These are phyloP conservation scores for Sceliomorpha sp. DNA, from an alignment of 2,888 invertebrate species.

Conservation along the genomic window DNA sequence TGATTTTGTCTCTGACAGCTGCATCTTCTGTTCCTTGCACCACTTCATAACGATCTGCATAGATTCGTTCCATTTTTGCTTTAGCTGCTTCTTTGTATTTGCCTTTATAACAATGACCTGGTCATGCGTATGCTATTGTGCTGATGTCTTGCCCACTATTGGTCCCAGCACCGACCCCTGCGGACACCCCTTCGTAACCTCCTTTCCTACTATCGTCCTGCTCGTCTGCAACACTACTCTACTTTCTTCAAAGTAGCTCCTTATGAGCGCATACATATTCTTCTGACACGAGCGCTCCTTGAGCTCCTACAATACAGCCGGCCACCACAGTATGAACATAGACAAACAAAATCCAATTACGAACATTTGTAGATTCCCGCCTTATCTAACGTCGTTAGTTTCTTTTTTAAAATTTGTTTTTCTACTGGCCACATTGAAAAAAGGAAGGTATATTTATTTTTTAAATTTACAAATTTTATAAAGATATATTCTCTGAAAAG, in stretches of 20 bases:
- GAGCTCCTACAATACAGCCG: neutral
- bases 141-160: neutral
- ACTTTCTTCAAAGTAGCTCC: slow-evolving; percentile 6
- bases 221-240: neutral
- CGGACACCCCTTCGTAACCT: slow-evolving; percentile 21
- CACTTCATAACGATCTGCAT: slow-evolving; percentile 3
- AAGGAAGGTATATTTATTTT: too few species aligned
- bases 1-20: too few species aligned
- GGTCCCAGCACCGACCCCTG: slow-evolving; percentile 40
- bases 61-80: slow-evolving; percentile 1
- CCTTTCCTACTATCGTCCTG: neutral
- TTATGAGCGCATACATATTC: neutral
- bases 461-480: too few species aligned
- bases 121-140: slow-evolving; percentile 28
- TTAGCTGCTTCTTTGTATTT: neutral
- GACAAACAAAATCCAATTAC: neutral
- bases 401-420: too few species aligned
- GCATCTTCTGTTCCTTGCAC: too few species aligned
- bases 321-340: neutral
- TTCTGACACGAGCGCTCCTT: neutral
- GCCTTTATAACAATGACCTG: slow-evolving; percentile 5
- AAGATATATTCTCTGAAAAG: too few species aligned
- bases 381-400: too few species aligned
- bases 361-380: too few species aligned
- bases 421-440: too few species aligned